Evolutionary conservation across 2,888 invertebrate genomes (phyloP).

Genomic region (Acrobasis consociella): DNA sequence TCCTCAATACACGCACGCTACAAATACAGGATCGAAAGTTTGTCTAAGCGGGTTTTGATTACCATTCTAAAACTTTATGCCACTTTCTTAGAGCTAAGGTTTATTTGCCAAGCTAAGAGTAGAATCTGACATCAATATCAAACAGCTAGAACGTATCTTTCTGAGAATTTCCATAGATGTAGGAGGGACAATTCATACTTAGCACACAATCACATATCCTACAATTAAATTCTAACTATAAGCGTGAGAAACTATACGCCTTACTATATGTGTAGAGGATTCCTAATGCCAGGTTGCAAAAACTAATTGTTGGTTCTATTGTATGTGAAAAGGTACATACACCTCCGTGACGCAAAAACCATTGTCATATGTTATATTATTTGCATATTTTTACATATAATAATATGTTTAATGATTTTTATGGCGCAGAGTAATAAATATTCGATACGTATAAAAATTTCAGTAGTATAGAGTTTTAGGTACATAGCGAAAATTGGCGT

Average conservation of each 20-base stretch:
- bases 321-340: neutral
- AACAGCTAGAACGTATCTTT: neutral
- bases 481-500: too few relatives aligned
- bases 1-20: too few relatives aligned
- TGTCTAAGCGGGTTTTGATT: too few relatives aligned
- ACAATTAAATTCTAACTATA: constrained; percentile 2
- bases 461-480: too few relatives aligned
- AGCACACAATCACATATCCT: constrained; percentile 7
- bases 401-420: constrained; percentile 26
- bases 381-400: constrained; percentile 38
- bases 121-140: neutral
- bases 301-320: constrained; percentile 30
- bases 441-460: neutral
- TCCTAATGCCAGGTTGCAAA: constrained; percentile 31
- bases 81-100: too few relatives aligned
- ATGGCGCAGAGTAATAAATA: constrained; percentile 1
- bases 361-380: constrained; percentile 41
- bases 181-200: constrained; percentile 11
- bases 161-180: neutral
- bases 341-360: neutral
- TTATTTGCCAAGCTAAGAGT: neutral
- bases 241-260: constrained; percentile 2
- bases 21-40: too few relatives aligned
- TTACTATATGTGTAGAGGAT: constrained; percentile 1
- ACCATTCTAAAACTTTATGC: too few relatives aligned